phyloP scores from a whole-genome alignment of 2,113 vertebrate genomes.

The Melanerpes aurifrons region DNA sequence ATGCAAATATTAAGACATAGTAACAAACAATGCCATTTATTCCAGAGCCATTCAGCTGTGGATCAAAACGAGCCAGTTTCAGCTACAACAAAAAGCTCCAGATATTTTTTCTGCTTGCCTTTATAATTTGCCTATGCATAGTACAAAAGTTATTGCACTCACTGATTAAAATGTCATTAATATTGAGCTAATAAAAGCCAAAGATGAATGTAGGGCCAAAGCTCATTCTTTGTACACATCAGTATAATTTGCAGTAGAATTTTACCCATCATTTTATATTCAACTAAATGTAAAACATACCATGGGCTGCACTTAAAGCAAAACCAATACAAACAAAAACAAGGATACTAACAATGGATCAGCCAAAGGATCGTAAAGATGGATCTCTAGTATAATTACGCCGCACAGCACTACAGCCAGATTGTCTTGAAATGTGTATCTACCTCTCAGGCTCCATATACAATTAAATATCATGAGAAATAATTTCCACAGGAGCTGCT shows the following conservation, averaged over 20 bases:
- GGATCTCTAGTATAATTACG: conserved; percentile 15
- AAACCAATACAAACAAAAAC: conserved; percentile 44
- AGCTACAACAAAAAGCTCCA: neutral
- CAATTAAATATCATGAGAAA: conserved; percentile 45
- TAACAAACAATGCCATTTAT: neutral
- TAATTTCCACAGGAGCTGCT: conserved; percentile 30
- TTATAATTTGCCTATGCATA: neutral
- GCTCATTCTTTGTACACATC: neutral
- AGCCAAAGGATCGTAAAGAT: conserved; percentile 2
- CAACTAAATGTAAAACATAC: conserved; percentile 2
- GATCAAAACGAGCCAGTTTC: neutral
- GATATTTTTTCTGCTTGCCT: neutral
- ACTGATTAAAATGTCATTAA: conserved; percentile 11
- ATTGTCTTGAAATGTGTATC: neutral
- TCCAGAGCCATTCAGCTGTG: neutral
- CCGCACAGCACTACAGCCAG: neutral
- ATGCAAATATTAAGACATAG: neutral
- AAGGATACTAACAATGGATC: conserved; percentile 33
- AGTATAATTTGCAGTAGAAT: conserved; percentile 1
- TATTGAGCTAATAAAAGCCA: neutral
- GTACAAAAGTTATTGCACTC: neutral
- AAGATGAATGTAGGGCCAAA: neutral
- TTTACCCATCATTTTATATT: conserved; percentile 25
- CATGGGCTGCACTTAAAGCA: neutral
- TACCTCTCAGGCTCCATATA: conserved; percentile 1